phyloP scores from a whole-genome alignment of 2,113 vertebrate species.

The Aldabrachelys gigantea region DNA sequence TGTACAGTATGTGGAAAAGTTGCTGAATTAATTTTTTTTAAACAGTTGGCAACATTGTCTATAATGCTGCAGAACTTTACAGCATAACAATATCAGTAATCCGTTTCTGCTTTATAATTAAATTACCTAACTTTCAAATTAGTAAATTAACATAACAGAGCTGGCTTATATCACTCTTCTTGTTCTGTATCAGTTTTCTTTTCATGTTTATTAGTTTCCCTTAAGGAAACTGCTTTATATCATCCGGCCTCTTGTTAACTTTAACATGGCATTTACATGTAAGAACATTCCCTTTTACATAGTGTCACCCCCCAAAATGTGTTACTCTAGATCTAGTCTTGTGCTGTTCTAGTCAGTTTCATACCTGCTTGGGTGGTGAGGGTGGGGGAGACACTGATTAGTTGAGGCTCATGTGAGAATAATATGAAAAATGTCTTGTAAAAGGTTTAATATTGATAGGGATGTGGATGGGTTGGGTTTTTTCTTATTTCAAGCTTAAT shows the following conservation, averaged over 20 bases:
- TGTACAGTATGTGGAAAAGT: background rate
- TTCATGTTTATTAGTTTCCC: background rate
- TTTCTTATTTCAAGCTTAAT: background rate
- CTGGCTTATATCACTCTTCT: background rate
- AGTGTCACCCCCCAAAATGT: background rate
- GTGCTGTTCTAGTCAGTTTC: background rate
- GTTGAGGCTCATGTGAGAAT: background rate
- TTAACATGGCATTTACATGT: background rate
- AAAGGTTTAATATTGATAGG: background rate
- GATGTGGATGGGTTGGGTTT: background rate
- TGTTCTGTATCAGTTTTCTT: background rate
- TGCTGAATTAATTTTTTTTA: background rate
- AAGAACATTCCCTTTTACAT: background rate
- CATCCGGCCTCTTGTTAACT: background rate
- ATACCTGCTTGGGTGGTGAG: background rate
- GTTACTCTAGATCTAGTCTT: background rate
- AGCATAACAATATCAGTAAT: background rate
- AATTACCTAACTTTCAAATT: slow-evolving; percentile 11
- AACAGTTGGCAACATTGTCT: background rate
- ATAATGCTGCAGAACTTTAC: background rate
- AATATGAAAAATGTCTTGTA: background rate
- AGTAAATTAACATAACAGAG: background rate
- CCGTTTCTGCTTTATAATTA: background rate
- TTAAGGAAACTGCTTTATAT: background rate
- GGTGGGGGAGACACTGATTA: background rate